Conservation (phyloP, 1,140 invertebrate genomes). For the Drosophila leontia region DNA sequence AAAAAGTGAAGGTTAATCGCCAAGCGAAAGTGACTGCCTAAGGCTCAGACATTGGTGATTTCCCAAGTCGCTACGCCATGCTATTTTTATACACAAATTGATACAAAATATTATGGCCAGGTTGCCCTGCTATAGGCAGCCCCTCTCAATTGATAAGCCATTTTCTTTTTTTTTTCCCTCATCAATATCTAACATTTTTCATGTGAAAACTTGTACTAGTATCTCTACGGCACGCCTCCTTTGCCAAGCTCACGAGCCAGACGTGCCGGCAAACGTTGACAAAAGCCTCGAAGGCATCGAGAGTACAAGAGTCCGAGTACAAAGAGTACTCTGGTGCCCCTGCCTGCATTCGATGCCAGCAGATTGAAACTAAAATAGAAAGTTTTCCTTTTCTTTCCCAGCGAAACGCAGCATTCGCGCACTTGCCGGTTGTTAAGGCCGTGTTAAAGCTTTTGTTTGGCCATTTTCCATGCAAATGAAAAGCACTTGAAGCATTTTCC, state of each 20-base stretch:
- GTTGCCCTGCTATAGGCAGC: conserved; percentile 49
- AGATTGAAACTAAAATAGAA: conserved; percentile 61
- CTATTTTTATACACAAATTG: conserved; percentile 38
- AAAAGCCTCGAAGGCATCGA: conserved; percentile 37
- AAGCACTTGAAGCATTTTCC: conserved; percentile 59
- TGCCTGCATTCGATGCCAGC: conserved; percentile 29
- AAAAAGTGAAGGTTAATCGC: conserved; percentile 76
- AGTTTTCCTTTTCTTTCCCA: conserved; percentile 69
- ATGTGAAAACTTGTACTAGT: conserved; percentile 63
- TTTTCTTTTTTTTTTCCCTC: conserved; percentile 30
- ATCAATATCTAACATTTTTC: conserved; percentile 64
- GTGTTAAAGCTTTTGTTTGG: conserved; percentile 66
- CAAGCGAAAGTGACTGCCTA: conserved; percentile 68
- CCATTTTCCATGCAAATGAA: conserved; percentile 73
- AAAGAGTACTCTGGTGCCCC: conserved; percentile 17
- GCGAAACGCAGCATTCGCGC: conserved; percentile 27
- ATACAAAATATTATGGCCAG: conserved; percentile 22
- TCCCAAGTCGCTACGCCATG: conserved; percentile 48
- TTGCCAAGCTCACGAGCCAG: conserved; percentile 22
- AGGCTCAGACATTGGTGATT: conserved; percentile 35
- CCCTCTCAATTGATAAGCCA: conserved; percentile 73
- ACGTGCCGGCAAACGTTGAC: conserved; percentile 54
- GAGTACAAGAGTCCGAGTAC: conserved; percentile 8
- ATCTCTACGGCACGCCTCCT: conserved; percentile 4
- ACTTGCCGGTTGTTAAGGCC: conserved; percentile 40